Base-by-base conservation (phyloP, 1,140 invertebrate species). In the Aphelenchoides fujianensis region DNA sequence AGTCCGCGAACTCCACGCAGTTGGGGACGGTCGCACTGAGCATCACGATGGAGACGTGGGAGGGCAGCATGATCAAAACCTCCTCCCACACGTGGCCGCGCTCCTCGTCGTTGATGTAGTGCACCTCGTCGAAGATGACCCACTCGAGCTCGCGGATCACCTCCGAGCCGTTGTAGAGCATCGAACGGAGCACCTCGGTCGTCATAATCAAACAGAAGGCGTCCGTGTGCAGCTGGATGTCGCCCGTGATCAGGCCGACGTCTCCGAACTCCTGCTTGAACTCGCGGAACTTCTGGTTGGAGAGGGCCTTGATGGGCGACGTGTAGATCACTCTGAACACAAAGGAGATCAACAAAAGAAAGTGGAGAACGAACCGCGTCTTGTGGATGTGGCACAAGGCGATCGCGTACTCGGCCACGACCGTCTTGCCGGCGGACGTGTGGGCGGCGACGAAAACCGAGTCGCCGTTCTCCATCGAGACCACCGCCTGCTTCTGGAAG, bases 51-150 rank as follows among this genome's bases (percentile, higher is more conserved):
- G 90, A 93, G 1, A 98, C 93, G 84, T 95, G 92, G 16, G 90
- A 88, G 0, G 95, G 95, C 41, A 99, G 85, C 83, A 99, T 89
- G 78, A 99, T 99, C 0, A 99, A 87, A 0, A 95, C 94, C 87
- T 98, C 95, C 87, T 99, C 97, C 96, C 97, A 99, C 0, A 99
- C 96, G 80, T 98, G 94, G 19, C 97, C 97, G 77, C 97, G 88
- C 89, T 98, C 94, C 62, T 91, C 89, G 87, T 99, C 93, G 85
- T 98, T 99, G 57, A 99, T 94, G 82, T 98, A 99, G 86, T 99
- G 96, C 30, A 98, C 95, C 88, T 99, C 97, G 86, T 99, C 97
- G 85, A 99, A 98, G 79, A 99, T 95, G 1, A 98, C 96, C 89
- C 94, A 98, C 85, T 99, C 95, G 55, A 99, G 87, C 86, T 98